phyloP scores from a whole-genome alignment of 2,797 vertebrate species.

The Girardinus metallicus region DNA sequence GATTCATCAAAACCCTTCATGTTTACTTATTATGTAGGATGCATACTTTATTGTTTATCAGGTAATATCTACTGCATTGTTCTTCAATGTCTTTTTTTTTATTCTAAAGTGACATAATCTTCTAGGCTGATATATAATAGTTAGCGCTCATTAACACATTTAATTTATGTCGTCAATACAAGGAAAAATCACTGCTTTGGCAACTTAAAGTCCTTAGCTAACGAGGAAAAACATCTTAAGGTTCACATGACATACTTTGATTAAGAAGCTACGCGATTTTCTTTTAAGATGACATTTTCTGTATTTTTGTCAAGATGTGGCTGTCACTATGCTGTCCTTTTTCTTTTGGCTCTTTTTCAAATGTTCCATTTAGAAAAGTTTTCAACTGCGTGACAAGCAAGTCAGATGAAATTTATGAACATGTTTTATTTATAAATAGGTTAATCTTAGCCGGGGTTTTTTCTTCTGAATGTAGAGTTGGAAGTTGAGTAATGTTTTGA shows the following conservation, averaged over 20 bases:
- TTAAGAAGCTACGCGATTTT: background rate
- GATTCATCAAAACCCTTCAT: background rate
- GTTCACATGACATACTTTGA: background rate
- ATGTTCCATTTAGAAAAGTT: background rate
- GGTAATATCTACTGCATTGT: background rate
- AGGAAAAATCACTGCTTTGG: background rate
- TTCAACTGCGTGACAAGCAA: background rate
- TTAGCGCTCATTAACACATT: background rate
- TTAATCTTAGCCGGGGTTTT: background rate
- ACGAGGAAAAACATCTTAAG: background rate
- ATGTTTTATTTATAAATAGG: conserved; percentile 1
- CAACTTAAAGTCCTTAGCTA: background rate
- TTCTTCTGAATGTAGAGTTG: background rate
- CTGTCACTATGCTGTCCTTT: background rate
- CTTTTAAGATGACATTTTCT: background rate
- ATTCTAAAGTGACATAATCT: background rate
- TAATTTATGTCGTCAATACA: background rate
- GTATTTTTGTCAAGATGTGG: background rate
- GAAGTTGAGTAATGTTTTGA: background rate
- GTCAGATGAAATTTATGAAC: background rate
- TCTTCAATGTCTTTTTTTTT: background rate
- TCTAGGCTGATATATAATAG: background rate
- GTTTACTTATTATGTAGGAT: background rate
- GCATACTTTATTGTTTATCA: background rate
- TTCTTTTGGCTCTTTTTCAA: background rate